Percentiles rank a stretch among this genome's conserved stretches.
Evolutionary conservation across 2,113 vertebrate species (phyloP).

Genomic region (Nanger granti): DNA sequence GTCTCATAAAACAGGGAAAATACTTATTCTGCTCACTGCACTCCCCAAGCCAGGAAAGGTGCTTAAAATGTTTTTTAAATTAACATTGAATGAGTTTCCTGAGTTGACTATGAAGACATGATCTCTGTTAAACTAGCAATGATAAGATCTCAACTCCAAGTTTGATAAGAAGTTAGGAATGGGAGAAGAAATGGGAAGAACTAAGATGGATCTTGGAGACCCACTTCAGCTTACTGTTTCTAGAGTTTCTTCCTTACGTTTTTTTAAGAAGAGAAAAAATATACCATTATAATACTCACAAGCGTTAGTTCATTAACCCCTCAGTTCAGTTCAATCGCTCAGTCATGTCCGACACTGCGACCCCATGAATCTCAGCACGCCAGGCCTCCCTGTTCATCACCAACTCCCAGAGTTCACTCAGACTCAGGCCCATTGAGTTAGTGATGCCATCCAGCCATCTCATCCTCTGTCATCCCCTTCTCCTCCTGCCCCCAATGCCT

Average conservation of each 20-base stretch:
- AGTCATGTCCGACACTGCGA: too few species aligned
- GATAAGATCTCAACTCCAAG: background rate
- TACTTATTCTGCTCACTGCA: background rate
- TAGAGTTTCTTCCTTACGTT: background rate
- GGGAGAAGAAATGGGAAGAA: background rate
- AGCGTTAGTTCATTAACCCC: background rate
- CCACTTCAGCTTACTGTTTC: background rate
- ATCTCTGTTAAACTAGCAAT: background rate
- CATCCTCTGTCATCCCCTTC: too few species aligned
- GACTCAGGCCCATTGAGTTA: rapidly evolving
- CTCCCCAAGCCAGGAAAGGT: background rate
- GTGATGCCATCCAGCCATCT: too few species aligned
- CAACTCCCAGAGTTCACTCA: too few species aligned
- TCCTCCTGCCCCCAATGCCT: too few species aligned
- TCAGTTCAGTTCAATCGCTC: background rate
- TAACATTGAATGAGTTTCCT: background rate
- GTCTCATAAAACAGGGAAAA: background rate
- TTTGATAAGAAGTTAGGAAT: background rate
- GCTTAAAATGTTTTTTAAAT: background rate
- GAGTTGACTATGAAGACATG: background rate
- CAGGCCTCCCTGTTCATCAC: too few species aligned
- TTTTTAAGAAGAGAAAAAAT: background rate
- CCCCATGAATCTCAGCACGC: too few species aligned
- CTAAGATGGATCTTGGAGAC: background rate
- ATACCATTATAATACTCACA: background rate